These are phyloP conservation scores for Mus spicilegus DNA, from an alignment of 2,113 vertebrate genomes.

Conservation along the genomic window DNA sequence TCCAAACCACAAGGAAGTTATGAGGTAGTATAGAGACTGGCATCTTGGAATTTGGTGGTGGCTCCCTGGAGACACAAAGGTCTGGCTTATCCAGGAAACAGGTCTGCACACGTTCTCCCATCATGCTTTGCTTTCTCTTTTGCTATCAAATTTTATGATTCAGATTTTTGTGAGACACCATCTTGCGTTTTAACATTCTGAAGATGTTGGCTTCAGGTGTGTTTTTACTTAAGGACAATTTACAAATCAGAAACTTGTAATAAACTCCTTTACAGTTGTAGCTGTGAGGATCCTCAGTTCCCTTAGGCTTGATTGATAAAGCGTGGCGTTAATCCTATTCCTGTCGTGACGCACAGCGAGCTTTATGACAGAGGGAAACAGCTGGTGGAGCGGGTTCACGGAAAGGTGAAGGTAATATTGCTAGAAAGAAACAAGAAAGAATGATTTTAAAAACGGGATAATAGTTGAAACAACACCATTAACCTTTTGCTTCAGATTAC, in stretches of 20 bases:
- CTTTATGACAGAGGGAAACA: conserved; percentile 95
- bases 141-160: conserved; percentile 74
- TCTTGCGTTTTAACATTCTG: conserved; percentile 64
- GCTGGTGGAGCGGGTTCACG: conserved; percentile 98
- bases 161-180: conserved; percentile 35
- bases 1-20: neutral
- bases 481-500: conserved; percentile 93
- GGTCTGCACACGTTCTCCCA: neutral
- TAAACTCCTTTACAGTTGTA: conserved; percentile 88
- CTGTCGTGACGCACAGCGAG: conserved; percentile 94
- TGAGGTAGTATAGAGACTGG: no score
- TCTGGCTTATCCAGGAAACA: neutral
- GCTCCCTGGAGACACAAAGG: rapidly evolving
- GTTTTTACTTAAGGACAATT: conserved; percentile 88
- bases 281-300: conserved; percentile 89
- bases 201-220: conserved; percentile 83
- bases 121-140: conserved; percentile 62
- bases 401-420: conserved; percentile 99
- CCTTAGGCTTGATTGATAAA: conserved; percentile 97
- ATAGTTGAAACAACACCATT: conserved; percentile 96
- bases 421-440: conserved; percentile 94
- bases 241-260: conserved; percentile 90
- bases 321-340: conserved; percentile 94
- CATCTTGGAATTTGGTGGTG: neutral
- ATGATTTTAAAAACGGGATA: conserved; percentile 96